phyloP scores from a whole-genome alignment of 2,888 invertebrate species.

The Mongoloraphidia duomilia region DNA sequence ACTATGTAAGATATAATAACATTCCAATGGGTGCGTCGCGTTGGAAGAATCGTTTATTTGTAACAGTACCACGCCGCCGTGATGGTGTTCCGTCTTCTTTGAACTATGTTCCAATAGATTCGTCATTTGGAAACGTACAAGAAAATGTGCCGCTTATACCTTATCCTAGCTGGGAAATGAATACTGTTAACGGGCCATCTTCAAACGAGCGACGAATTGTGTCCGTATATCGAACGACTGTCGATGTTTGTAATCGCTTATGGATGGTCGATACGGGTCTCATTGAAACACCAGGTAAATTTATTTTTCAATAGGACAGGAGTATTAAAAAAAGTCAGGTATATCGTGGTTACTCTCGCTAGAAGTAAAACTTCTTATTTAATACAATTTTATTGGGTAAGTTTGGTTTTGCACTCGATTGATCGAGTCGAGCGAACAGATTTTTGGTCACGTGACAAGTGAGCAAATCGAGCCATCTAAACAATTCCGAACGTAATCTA shows the following conservation, averaged over 20 bases:
- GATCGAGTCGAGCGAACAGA: too few species aligned
- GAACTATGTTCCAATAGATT: constrained; percentile 28
- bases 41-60: constrained; percentile 49
- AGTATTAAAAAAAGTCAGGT: too few species aligned
- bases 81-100: constrained; percentile 37
- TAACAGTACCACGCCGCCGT: constrained; percentile 58
- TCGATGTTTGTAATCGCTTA: constrained; percentile 56
- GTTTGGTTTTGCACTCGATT: too few species aligned
- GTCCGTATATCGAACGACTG: constrained; percentile 55
- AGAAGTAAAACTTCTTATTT: too few species aligned
- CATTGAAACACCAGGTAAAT: constrained; percentile 47
- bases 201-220: constrained; percentile 29
- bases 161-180: constrained; percentile 41
- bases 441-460: too few species aligned
- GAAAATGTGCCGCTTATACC: constrained; percentile 41
- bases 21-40: constrained; percentile 51
- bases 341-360: too few species aligned
- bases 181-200: constrained; percentile 34
- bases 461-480: too few species aligned
- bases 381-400: too few species aligned
- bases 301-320: constrained; percentile 6
- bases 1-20: constrained; percentile 31
- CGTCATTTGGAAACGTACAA: constrained; percentile 17
- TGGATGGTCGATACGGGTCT: constrained; percentile 71
- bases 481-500: too few species aligned